phyloP scores from a whole-genome alignment of 2,113 vertebrate genomes.

The Poecilia latipinna region DNA sequence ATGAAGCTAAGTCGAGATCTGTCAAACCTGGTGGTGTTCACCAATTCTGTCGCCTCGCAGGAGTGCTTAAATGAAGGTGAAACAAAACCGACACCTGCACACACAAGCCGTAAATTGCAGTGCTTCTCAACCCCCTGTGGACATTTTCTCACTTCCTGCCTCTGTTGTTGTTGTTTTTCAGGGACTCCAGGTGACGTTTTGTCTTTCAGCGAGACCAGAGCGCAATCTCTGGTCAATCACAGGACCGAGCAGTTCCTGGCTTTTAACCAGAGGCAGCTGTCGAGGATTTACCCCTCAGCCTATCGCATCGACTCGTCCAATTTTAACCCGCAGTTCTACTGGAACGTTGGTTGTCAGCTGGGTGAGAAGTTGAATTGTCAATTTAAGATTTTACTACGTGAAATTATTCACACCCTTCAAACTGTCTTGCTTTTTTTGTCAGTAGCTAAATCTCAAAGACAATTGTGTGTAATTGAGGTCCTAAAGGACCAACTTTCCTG shows the following conservation, averaged over 20 bases:
- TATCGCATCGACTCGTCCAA: conserved; percentile 98
- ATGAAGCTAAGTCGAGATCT: conserved; percentile 96
- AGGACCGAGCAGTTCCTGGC: conserved; percentile 89
- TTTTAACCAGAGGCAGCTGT: conserved; percentile 96
- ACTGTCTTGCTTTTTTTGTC: not conserved
- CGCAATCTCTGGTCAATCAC: conserved; percentile 93
- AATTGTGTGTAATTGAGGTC: not conserved
- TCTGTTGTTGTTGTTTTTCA: conserved; percentile 58
- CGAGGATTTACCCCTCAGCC: conserved; percentile 94
- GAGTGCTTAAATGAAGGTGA: conserved; percentile 93
- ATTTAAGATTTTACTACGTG: conserved; percentile 7
- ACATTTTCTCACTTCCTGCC: not conserved
- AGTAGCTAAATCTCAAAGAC: no score
- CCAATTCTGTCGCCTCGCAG: conserved; percentile 93
- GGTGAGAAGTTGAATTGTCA: conserved; percentile 74
- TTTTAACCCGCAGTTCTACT: conserved; percentile 96
- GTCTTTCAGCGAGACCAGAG: conserved; percentile 94
- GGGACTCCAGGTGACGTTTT: conserved; percentile 91
- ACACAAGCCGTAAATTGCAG: conserved; percentile 1
- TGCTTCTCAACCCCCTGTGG: not conserved
- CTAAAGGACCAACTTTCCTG: not conserved
- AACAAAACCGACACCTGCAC: conserved; percentile 6
- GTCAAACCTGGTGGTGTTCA: conserved; percentile 94
- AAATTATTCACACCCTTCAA: not conserved
- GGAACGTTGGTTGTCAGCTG: conserved; percentile 95